Evolutionary conservation across 2,888 invertebrate genomes (phyloP).

Genomic region (Philopedon plagiatum): DNA sequence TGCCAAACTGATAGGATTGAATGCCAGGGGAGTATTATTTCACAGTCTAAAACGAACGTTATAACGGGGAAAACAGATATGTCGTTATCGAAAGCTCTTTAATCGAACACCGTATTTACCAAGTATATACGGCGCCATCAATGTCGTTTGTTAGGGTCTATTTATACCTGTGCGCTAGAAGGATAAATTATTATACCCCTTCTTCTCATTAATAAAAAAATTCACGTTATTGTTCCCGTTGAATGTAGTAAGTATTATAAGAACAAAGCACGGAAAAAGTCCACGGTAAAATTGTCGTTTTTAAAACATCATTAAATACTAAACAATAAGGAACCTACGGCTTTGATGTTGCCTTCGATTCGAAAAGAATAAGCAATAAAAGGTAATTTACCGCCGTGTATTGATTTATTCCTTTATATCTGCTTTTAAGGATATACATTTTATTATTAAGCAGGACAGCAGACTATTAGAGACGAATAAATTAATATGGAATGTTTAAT

Average conservation of each 20-base stretch:
- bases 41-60: constrained; percentile 43
- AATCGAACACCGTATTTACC: constrained; percentile 52
- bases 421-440: constrained; percentile 28
- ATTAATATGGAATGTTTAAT: constrained; percentile 17
- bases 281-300: constrained; percentile 47
- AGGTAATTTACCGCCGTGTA: constrained; percentile 52
- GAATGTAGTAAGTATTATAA: constrained; percentile 44
- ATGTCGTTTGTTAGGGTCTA: constrained; percentile 37
- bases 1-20: constrained; percentile 57
- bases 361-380: constrained; percentile 51
- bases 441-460: constrained; percentile 32
- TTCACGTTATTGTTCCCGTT: constrained; percentile 32
- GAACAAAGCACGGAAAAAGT: constrained; percentile 46
- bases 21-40: constrained; percentile 55
- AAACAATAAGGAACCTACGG: constrained; percentile 48
- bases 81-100: constrained; percentile 56
- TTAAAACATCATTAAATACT: constrained; percentile 52
- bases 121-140: constrained; percentile 45
- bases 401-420: constrained; percentile 50
- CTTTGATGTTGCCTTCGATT: constrained; percentile 51
- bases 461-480: constrained; percentile 7
- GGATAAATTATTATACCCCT: constrained; percentile 39
- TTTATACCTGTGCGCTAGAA: constrained; percentile 31
- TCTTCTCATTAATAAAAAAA: constrained; percentile 35
- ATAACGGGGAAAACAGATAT: constrained; percentile 52